phyloP scores from a whole-genome alignment of 2,797 vertebrate species.

The Eulemur rubriventer region DNA sequence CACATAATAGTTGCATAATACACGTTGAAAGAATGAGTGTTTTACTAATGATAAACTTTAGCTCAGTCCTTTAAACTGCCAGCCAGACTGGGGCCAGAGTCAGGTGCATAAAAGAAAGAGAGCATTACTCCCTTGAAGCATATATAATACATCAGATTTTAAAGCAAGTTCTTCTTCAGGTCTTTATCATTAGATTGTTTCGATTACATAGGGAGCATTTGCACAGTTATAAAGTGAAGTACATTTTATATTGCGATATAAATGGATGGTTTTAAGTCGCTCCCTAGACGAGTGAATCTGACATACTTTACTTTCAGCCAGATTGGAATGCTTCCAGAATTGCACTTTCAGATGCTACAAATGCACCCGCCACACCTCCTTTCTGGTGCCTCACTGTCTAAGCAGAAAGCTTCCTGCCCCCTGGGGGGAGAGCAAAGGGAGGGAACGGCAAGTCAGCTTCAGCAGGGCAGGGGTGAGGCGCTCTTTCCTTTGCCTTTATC shows the following conservation, averaged over 20 bases:
- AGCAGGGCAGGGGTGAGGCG: accelerated
- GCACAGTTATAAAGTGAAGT: neutral
- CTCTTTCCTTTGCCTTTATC: neutral
- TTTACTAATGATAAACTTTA: neutral
- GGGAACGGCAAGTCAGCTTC: neutral
- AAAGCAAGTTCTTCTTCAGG: conserved; percentile 9
- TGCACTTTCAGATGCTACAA: neutral
- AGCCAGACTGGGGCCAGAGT: neutral
- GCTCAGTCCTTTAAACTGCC: neutral
- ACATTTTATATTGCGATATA: neutral
- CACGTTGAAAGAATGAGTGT: neutral
- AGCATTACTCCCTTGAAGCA: neutral
- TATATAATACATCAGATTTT: neutral
- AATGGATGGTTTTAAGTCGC: conserved; percentile 35
- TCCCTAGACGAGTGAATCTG: neutral
- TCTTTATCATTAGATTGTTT: conserved; percentile 37
- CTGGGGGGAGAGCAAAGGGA: no score
- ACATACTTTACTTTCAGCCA: neutral
- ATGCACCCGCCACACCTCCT: neutral
- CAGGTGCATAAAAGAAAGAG: neutral
- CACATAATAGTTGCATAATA: neutral
- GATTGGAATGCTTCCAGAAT: conserved; percentile 29
- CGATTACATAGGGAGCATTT: conserved; percentile 9
- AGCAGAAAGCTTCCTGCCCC: neutral
- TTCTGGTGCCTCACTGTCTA: conserved; percentile 22